Conservation (phyloP, 1,140 invertebrate genomes). For the Holcopasites calliopsidis region DNA sequence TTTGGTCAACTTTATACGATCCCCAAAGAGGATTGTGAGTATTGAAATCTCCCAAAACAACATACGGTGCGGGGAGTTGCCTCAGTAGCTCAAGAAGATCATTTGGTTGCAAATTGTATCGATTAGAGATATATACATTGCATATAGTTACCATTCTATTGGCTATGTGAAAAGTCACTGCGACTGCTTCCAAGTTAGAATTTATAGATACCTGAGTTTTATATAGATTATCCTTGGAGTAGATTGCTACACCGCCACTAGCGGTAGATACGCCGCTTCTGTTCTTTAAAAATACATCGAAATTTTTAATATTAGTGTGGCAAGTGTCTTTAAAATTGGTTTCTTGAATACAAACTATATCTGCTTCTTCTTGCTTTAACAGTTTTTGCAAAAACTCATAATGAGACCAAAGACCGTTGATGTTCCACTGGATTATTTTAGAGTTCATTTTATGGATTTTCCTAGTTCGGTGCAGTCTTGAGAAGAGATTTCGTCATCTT, state of each 20-base stretch:
- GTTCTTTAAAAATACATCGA: neutral
- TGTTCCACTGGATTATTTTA: slow-evolving; percentile 7
- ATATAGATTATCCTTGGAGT: neutral
- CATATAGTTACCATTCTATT: neutral
- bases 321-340: neutral
- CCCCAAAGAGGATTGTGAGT: too few relatives aligned
- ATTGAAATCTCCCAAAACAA: too few relatives aligned
- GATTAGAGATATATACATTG: neutral
- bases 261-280: neutral
- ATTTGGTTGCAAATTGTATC: neutral
- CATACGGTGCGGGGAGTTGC: too few relatives aligned
- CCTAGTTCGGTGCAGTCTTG: too few relatives aligned
- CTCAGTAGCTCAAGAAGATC: too few relatives aligned
- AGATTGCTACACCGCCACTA: neutral
- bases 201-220: neutral
- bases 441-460: neutral
- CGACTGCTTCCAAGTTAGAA: neutral
- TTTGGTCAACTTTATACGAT: too few relatives aligned
- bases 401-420: neutral
- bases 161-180: neutral
- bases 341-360: neutral
- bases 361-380: neutral
- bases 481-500: too few relatives aligned
- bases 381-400: neutral
- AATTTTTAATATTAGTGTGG: neutral